Percentiles rank a stretch among this genome's conserved stretches.
These are phyloP conservation scores for Tiliacea aurago DNA, from an alignment of 2,888 invertebrate genomes.

Conservation along the genomic window DNA sequence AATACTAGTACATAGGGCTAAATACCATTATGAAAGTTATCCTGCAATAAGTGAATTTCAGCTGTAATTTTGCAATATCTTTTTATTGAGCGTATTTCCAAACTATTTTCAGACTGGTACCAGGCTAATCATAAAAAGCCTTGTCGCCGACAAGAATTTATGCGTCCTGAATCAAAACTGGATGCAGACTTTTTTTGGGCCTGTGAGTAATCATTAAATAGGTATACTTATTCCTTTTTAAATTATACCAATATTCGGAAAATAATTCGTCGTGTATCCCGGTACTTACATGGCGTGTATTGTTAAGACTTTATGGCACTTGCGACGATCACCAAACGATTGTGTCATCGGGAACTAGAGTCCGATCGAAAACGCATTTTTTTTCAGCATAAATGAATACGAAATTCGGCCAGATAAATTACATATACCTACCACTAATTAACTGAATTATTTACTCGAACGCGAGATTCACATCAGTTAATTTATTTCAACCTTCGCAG, in stretches of 20 bases:
- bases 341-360: not conserved
- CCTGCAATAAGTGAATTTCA: not conserved
- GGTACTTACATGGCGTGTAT: not conserved
- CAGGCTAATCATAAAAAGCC: conserved; percentile 82
- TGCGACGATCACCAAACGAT: not conserved
- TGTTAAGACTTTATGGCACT: not conserved
- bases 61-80: not conserved
- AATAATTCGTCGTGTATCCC: not conserved
- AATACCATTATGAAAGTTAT: not conserved
- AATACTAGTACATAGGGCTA: too few species aligned
- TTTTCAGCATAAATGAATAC: not conserved
- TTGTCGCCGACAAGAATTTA: conserved; percentile 84
- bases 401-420: not conserved
- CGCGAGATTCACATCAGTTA: not conserved
- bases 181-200: conserved; percentile 88
- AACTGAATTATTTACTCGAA: not conserved
- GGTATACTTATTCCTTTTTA: not conserved
- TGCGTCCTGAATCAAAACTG: conserved; percentile 86
- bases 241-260: not conserved
- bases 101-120: conserved; percentile 80
- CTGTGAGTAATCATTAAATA: conserved; percentile 73
- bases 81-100: not conserved
- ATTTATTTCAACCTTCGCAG: conserved; percentile 66
- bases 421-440: not conserved
- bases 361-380: not conserved